Percentiles rank a stretch among this genome's conserved stretches.
phyloP scores from a whole-genome alignment of 2,113 vertebrate genomes.

The Marmota monax region DNA sequence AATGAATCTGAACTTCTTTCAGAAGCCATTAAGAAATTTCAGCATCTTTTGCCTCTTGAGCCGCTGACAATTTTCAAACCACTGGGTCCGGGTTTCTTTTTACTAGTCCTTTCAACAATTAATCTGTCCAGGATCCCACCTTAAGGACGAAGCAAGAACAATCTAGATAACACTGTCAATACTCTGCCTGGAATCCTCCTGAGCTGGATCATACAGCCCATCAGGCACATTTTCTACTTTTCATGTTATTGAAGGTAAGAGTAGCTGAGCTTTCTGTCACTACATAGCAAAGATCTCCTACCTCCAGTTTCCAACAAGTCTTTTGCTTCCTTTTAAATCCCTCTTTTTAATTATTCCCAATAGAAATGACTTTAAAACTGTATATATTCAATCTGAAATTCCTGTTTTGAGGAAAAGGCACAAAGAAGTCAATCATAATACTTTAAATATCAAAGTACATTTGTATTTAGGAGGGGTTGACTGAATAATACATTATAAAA shows the following conservation, averaged over 20 bases:
- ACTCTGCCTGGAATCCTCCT: not conserved
- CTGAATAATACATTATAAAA: slow-evolving; percentile 25
- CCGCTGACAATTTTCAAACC: slow-evolving; percentile 13
- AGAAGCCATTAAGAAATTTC: slow-evolving; percentile 12
- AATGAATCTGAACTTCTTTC: not conserved
- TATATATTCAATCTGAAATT: slow-evolving; percentile 13
- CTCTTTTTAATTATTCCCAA: slow-evolving; percentile 19
- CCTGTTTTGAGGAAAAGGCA: not conserved
- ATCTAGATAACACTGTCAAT: not conserved
- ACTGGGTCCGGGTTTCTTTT: not conserved
- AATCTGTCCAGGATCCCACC: not conserved
- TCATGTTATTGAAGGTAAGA: not conserved
- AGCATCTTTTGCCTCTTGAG: not conserved
- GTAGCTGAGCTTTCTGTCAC: not conserved
- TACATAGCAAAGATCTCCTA: not conserved
- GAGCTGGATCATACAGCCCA: not conserved
- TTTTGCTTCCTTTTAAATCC: not conserved
- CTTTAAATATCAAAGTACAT: not conserved
- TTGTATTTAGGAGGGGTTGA: slow-evolving; percentile 10
- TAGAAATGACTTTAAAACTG: not conserved
- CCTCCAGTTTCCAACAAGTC: not conserved
- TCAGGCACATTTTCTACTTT: not conserved
- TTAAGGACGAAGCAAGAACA: slow-evolving; percentile 19
- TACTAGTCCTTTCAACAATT: not conserved
- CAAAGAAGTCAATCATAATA: not conserved